phyloP scores from a whole-genome alignment of 2,888 invertebrate species.

The Lasioglossum marginatum region DNA sequence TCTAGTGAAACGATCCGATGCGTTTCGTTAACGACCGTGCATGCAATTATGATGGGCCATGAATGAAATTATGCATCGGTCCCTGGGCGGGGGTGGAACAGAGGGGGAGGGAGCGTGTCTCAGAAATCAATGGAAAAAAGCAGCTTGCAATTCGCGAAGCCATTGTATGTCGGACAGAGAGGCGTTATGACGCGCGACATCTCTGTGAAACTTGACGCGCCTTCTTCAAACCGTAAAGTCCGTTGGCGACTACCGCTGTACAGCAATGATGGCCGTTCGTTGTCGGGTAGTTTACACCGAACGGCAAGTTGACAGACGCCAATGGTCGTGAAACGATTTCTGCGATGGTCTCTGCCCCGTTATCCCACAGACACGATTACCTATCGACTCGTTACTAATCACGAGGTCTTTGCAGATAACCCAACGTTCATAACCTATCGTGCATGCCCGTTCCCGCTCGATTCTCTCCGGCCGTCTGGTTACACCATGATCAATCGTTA shows the following conservation, averaged over 20 bases:
- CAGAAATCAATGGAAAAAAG: conserved; percentile 3
- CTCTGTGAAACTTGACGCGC: conserved; percentile 43
- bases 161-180: conserved; percentile 10
- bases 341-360: conserved; percentile 43
- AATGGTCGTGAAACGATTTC: conserved; percentile 52
- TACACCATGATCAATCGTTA: conserved; percentile 53
- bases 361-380: conserved; percentile 73
- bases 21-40: conserved; percentile 14
- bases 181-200: conserved; percentile 29
- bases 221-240: conserved; percentile 46
- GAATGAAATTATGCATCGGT: conserved; percentile 26
- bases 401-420: conserved; percentile 80
- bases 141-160: conserved; percentile 22
- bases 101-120: neutral
- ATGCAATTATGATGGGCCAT: conserved; percentile 12
- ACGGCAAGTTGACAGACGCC: conserved; percentile 40
- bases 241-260: conserved; percentile 32
- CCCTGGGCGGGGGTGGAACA: neutral
- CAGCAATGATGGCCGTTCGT: conserved; percentile 43
- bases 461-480: conserved; percentile 42
- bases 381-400: conserved; percentile 76
- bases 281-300: conserved; percentile 43
- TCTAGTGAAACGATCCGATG: too few relatives aligned
- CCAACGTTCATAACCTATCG: conserved; percentile 73
- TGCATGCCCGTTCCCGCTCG: conserved; percentile 32